Conservation (phyloP, 2,113 vertebrate genomes). For the Zapus hudsonius region DNA sequence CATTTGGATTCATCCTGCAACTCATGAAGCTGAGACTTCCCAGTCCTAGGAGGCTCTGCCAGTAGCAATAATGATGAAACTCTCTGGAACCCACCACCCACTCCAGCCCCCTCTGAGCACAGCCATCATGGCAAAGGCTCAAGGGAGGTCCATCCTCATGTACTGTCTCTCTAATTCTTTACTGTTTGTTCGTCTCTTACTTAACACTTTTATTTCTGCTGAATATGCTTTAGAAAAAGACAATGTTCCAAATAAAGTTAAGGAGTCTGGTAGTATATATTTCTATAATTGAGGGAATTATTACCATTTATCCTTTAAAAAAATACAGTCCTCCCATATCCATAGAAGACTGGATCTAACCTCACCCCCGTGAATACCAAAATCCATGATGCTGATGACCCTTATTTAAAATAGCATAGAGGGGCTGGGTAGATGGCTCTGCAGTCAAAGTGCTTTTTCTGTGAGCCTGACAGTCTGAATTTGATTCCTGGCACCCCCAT, state of each 20-base stretch:
- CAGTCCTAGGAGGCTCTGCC: neutral
- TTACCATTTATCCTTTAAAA: neutral
- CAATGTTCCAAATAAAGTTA: neutral
- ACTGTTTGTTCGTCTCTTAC: neutral
- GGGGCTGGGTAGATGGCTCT: no score
- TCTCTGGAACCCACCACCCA: neutral
- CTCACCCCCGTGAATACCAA: neutral
- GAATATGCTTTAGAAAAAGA: neutral
- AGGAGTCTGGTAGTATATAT: neutral
- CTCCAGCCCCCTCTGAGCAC: fast-evolving
- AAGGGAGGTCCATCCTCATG: neutral
- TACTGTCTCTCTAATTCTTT: neutral
- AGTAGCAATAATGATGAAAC: neutral
- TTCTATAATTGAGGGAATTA: neutral
- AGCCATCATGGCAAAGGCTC: neutral
- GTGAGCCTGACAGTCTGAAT: no score
- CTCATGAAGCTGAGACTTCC: neutral
- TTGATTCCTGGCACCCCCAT: no score
- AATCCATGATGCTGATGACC: neutral
- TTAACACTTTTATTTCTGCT: neutral
- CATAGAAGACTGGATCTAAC: no score
- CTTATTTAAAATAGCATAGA: neutral
- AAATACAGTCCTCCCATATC: neutral
- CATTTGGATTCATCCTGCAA: neutral
- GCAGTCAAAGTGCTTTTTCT: no score